Evolutionary conservation across 2,888 invertebrate species (phyloP), one percentile per base, ranked within the genome.

Genomic region (Rotaria magnacalcarata): DNA sequence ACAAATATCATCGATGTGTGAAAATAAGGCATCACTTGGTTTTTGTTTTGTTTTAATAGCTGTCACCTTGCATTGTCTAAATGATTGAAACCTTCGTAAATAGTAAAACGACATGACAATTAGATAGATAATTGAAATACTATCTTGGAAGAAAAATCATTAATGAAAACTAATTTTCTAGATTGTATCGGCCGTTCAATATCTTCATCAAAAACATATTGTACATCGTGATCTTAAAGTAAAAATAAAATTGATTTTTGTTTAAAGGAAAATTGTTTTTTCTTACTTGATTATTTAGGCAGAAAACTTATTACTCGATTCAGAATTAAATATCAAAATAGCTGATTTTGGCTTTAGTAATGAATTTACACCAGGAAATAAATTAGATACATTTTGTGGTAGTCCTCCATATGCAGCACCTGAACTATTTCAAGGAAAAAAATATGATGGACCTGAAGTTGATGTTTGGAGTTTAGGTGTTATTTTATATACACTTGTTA

Each of bases 251-350:
- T 16, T 11, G 21, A 7, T 41, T 75, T 34, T 21, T n/a, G 41
- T 16, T 19, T 41, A 6, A 19, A 24, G 16, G 3, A 24, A 47
- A 4, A 6, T 43, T 24, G 21, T 27, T 47, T 19, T 7, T 11
- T 80, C 8, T 3, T 41, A 24, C 27, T 21, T 47, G 27, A 21
- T 75, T 24, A 5, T 2, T 47, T 80, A 80, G 75, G 75, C 99
- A 91, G 99, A 99, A 93, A 99, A 99, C 93, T 94, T 99, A 90
- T 93, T 99, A 89, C 93, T 99, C 92, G 99, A 99, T 93, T 95
- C 96, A 92, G 99, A 99, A 93, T 96, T 99, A 96, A 99, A 99
- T 92, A 99, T 99, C 90, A 99, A 99, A 93, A 99, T 99, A 90
- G 99, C 99, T 84, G 99, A 99, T 92, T 98, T 98, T 92, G 98